phyloP scores from a whole-genome alignment of 1,140 invertebrate species.

The Hycleus phaleratus region DNA sequence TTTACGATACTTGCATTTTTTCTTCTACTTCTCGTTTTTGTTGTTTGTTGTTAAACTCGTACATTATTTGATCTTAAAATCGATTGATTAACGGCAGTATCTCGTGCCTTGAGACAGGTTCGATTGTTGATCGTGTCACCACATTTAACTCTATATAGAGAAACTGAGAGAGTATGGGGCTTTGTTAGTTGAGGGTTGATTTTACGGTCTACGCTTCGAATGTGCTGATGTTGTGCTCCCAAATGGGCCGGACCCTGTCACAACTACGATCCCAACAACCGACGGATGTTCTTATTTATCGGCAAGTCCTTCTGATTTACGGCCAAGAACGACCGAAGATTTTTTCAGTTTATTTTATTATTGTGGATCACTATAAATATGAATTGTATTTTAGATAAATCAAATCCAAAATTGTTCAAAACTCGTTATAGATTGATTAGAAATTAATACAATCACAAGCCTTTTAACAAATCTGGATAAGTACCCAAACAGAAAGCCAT shows the following conservation, averaged over 20 bases:
- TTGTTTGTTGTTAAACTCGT: no score
- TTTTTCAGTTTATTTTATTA: slow-evolving; percentile 16
- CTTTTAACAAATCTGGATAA: no score
- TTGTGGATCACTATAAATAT: slow-evolving; percentile 20
- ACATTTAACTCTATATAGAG: slow-evolving; percentile 2
- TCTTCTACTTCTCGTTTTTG: no score
- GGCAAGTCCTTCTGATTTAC: slow-evolving; percentile 19
- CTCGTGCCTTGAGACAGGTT: not conserved
- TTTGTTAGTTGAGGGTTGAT: slow-evolving; percentile 11
- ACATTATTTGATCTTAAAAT: no score
- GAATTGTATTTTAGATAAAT: not conserved
- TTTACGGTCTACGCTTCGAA: slow-evolving; percentile 24
- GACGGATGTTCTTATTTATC: slow-evolving; percentile 25
- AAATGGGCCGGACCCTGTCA: slow-evolving; percentile 18
- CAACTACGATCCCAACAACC: slow-evolving; percentile 8
- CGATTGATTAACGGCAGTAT: no score
- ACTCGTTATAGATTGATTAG: not conserved
- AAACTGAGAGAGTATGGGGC: no score
- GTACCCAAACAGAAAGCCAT: no score
- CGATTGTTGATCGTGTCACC: slow-evolving; percentile 13
- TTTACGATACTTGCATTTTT: no score
- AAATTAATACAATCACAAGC: not conserved
- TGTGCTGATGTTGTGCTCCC: slow-evolving; percentile 26
- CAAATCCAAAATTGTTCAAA: not conserved
- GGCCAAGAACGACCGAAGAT: slow-evolving; percentile 8